A percentile compares a stretch with the other conserved stretches of the same genome.
Conservation (phyloP, 2,113 vertebrate species). For the Peromyscus californicus region DNA sequence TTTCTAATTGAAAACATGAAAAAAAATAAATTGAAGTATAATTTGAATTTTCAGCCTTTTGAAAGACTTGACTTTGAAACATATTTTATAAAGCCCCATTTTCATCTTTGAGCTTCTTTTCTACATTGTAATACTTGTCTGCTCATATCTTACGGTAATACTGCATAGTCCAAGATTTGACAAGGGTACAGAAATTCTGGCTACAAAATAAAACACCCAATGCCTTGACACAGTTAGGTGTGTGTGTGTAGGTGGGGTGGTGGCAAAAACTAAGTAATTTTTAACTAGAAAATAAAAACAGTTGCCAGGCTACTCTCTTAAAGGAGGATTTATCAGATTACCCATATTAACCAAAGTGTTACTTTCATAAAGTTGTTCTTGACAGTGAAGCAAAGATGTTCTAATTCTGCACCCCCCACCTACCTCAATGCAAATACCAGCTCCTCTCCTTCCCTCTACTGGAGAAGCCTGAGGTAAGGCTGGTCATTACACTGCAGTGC, state of each 20-base stretch:
- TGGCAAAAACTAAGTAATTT: constrained; percentile 49
- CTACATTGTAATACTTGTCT: constrained; percentile 19
- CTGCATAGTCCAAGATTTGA: constrained; percentile 36
- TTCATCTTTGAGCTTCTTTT: constrained; percentile 61
- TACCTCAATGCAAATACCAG: constrained; percentile 61
- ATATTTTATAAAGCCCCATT: constrained; percentile 47
- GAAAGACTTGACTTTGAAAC: not conserved
- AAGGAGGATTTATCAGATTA: constrained; percentile 24
- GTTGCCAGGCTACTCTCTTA: not conserved
- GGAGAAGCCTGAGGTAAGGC: not conserved
- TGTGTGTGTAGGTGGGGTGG: not conserved
- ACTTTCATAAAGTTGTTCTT: constrained; percentile 63
- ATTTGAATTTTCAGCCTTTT: constrained; percentile 41
- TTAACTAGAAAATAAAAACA: constrained; percentile 53
- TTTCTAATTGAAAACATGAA: constrained; percentile 70
- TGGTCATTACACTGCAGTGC: not conserved
- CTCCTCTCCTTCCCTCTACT: not conserved
- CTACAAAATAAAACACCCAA: constrained; percentile 50
- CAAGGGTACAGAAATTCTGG: not conserved
- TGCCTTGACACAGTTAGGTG: constrained; percentile 11
- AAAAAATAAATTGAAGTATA: constrained; percentile 32
- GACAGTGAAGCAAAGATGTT: constrained; percentile 23
- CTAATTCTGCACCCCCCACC: constrained; percentile 29
- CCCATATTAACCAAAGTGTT: not conserved
- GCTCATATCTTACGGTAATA: not conserved